These are phyloP conservation scores for Pomatostomus ruficeps DNA, from an alignment of 2,113 vertebrate genomes.

Conservation along the genomic window DNA sequence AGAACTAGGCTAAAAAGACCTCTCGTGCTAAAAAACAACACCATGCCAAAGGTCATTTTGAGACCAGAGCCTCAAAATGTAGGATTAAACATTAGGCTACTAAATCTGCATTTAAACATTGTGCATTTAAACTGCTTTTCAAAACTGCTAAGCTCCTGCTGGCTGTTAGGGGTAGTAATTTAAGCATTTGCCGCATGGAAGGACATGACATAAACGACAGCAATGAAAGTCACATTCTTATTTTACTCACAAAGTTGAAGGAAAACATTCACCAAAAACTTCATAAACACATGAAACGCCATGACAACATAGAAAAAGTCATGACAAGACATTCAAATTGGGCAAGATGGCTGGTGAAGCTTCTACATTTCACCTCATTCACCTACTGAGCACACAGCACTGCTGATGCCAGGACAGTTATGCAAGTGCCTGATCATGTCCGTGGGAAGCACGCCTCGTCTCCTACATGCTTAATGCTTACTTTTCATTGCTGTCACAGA, in stretches of 20 bases:
- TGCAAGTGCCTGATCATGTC: background rate
- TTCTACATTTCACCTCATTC: background rate
- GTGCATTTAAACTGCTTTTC: conserved; percentile 42
- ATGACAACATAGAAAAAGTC: background rate
- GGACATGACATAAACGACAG: background rate
- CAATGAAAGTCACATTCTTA: background rate
- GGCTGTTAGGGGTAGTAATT: conserved; percentile 2
- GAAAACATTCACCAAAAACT: background rate
- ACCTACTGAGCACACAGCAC: background rate
- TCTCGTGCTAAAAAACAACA: background rate
- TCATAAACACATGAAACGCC: background rate
- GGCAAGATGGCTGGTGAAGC: background rate
- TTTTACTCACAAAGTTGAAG: background rate
- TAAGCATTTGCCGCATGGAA: background rate
- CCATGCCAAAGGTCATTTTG: conserved; percentile 19
- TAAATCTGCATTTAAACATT: conserved; percentile 45
- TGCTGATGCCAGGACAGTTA: conserved; percentile 23
- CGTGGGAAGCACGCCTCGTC: background rate
- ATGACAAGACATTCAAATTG: background rate
- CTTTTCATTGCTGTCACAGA: background rate
- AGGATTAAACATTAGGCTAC: conserved; percentile 41
- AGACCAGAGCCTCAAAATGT: background rate
- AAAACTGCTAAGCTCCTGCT: conserved; percentile 25
- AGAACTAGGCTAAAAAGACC: background rate
- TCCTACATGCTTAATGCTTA: background rate